These are phyloP conservation scores for Watsonalla cultraria DNA, from an alignment of 2,888 invertebrate genomes.

Conservation along the genomic window DNA sequence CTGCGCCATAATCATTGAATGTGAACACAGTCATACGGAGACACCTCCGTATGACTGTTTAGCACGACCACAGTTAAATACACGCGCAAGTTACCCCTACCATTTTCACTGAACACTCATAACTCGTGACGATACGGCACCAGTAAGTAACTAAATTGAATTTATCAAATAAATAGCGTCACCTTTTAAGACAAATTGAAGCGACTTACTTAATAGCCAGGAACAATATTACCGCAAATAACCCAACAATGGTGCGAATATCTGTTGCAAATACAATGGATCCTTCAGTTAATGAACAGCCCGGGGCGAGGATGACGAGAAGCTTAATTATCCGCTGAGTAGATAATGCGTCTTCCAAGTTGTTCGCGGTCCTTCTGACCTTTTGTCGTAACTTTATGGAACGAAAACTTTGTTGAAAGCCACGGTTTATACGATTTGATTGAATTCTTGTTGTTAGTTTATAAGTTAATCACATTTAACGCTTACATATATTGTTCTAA, in stretches of 20 bases:
- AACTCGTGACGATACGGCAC: too few relatives aligned
- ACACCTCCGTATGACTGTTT: too few relatives aligned
- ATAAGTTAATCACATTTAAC: too few relatives aligned
- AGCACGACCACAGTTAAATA: too few relatives aligned
- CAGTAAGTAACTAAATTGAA: too few relatives aligned
- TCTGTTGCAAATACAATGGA: background rate
- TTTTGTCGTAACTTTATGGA: background rate
- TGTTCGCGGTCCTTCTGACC: background rate
- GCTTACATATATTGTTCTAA: too few relatives aligned
- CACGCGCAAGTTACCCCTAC: too few relatives aligned
- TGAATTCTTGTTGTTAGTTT: background rate
- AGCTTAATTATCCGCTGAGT: conserved; percentile 26
- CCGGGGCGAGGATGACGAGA: conserved; percentile 11
- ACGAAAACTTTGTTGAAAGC: background rate
- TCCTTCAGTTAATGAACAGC: background rate
- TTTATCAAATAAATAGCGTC: too few relatives aligned
- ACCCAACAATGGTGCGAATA: background rate
- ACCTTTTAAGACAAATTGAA: background rate
- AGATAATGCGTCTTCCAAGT: conserved; percentile 8
- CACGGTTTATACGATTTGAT: background rate
- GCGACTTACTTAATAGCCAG: background rate
- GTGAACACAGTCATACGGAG: too few relatives aligned
- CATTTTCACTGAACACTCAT: too few relatives aligned
- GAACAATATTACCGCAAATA: background rate
- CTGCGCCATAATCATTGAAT: too few relatives aligned